phyloP scores from a whole-genome alignment of 2,797 vertebrate species.

The Catostomus latipinnis region DNA sequence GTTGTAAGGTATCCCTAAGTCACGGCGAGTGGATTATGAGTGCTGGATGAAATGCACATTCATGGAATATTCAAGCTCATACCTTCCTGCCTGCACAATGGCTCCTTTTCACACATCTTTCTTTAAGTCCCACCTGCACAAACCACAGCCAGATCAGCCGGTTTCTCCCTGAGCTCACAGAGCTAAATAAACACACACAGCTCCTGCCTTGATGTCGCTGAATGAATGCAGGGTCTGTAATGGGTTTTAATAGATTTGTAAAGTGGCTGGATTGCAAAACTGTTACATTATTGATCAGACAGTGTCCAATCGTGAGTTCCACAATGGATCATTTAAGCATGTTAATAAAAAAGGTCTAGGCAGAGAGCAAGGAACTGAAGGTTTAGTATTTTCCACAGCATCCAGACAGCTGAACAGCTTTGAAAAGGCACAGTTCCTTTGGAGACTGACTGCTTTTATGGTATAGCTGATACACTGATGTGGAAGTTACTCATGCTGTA shows the following conservation, averaged over 20 bases:
- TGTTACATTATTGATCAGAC: conserved; percentile 59
- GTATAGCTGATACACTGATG: background rate
- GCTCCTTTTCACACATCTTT: conserved; percentile 63
- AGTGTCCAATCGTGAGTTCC: conserved; percentile 3
- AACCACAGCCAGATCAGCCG: conserved; percentile 53
- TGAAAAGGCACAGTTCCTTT: background rate
- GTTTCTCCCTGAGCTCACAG: conserved; percentile 22
- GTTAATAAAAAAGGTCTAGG: conserved; percentile 29
- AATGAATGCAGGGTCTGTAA: conserved; percentile 47
- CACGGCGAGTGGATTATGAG: conserved; percentile 65
- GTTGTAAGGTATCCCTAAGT: conserved; percentile 69
- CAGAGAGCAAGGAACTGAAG: conserved; percentile 8
- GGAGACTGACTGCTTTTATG: background rate
- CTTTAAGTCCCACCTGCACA: conserved; percentile 48
- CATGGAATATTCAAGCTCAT: conserved; percentile 64
- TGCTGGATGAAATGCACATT: conserved; percentile 71
- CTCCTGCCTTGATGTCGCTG: conserved; percentile 22
- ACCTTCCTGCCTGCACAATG: conserved; percentile 69
- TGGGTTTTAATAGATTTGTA: conserved; percentile 61
- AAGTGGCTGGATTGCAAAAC: conserved; percentile 46
- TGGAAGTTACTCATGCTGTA: background rate
- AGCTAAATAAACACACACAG: conserved; percentile 48
- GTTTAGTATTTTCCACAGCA: conserved; percentile 21
- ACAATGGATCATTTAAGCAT: conserved; percentile 29
- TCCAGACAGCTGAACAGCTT: conserved; percentile 21